Base-by-base conservation (phyloP, 2,113 vertebrate genomes). In the Microcebus griseorufus region DNA sequence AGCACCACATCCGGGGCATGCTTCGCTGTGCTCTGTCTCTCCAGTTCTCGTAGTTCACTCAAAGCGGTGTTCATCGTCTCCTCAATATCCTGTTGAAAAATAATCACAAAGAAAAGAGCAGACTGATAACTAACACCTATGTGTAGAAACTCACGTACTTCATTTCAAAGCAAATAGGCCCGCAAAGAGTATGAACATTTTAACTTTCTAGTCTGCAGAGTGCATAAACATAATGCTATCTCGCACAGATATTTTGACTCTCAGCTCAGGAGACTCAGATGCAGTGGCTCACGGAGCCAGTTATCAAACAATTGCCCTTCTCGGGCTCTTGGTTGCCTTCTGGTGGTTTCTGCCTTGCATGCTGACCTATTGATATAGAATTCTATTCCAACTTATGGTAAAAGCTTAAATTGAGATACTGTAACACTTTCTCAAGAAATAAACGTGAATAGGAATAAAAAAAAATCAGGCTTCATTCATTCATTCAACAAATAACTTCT, bases 51-150 rank as follows among this genome's bases (percentile, higher is more conserved):
- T 64, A 99, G 99, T 98, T 99, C 99, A 0, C 99, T 99, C 98
- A 99, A 98, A 4, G 99, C 99, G 0, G 99, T 99, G 98, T 99
- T 99, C 99, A 99, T 99, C 0, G 99, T 99, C 98, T 99, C 99
- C 95, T 99, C 99, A 58, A 99, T 99, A 98, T 99, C 99, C 99
- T 99, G 98, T 95, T 51, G 90, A 94, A 80, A 94, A 92, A 89
- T 76, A 97, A 87, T 95, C 69, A 97, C 90, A 95, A 90, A 97
- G 0, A 58, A 75, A 75, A 88, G 32, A 85, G 45, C 11, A 86
- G 73, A 37, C 5, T 32, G 29, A 51, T 60, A 27, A 83, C 65
- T 17, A 72, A 67, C 14, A 90, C 34, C n/a, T 5, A 85, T 2
- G 9, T 13, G 39, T 0, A 69, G 82, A 95, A 55, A 82, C 62